Percentiles rank a stretch among this genome's conserved stretches.
phyloP scores from a whole-genome alignment of 2,888 invertebrate species.

The Fragum sueziense region DNA sequence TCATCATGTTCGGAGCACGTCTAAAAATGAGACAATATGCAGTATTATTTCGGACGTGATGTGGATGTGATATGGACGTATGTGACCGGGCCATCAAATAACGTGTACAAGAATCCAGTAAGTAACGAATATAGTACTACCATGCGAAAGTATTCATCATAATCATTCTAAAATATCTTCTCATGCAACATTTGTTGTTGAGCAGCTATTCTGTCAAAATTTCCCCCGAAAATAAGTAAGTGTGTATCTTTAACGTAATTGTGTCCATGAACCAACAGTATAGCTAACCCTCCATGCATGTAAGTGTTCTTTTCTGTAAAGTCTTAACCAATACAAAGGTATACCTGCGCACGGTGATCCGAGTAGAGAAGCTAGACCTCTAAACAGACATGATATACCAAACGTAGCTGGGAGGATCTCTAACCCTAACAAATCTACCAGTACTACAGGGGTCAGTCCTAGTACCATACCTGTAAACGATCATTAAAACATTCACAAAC shows the following conservation, averaged over 20 bases:
- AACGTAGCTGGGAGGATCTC: conserved; percentile 12
- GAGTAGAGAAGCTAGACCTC: conserved; percentile 6
- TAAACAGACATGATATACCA: conserved; percentile 10
- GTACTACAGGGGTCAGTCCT: conserved; percentile 1
- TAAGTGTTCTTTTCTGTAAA: background rate
- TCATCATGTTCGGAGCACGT: too few species aligned
- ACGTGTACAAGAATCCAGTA: too few species aligned
- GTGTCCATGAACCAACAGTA: too few species aligned
- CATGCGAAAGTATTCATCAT: background rate
- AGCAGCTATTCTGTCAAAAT: background rate
- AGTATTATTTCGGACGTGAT: too few species aligned
- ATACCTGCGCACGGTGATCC: conserved; percentile 13
- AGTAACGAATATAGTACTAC: too few species aligned
- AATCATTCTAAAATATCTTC: background rate
- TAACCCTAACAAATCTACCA: conserved; percentile 2
- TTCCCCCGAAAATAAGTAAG: too few species aligned
- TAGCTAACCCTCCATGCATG: background rate
- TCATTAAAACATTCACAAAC: too few species aligned
- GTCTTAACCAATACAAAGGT: background rate
- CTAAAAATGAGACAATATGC: too few species aligned
- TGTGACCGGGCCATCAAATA: too few species aligned
- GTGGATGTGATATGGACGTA: too few species aligned
- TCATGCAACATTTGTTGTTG: background rate
- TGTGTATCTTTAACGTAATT: background rate
- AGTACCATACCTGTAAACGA: conserved; percentile 13